Evolutionary conservation across 1,140 invertebrate genomes (phyloP), one percentile per base, ranked within the genome.

Genomic region (Camponotus pennsylvanicus): DNA sequence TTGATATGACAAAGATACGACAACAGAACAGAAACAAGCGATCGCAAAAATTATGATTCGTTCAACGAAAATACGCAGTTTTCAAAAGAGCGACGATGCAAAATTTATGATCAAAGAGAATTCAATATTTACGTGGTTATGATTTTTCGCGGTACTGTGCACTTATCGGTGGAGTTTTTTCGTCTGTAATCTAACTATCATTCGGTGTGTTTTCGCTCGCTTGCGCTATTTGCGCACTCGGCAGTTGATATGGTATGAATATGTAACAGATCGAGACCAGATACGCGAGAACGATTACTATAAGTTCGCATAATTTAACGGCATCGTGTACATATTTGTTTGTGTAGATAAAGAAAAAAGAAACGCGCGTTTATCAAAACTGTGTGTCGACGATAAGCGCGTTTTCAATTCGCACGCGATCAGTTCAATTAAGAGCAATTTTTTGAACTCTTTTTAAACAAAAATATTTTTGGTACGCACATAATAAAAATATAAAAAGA

Each of bases 101-200:
- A n/a, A 64, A 27, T 78, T 66, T 32, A 42, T n/a, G 18, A 18
- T 34, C 18, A 2, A 6, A 21, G 42, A 11, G 63, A 11, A 52
- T 69, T 79, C 63, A 55, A 79, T 79, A 79, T 79, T 79, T 79
- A 79, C 34, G 76, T 2, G 7, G 45, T 13, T n/a, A n/a, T n/a
- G 34, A 79, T 79, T 79, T 79, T 79, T 79, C 61, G 42, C 63
- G 52, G 18, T 0, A 32, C 18, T 67, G 27, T 27, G 63, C 45
- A 79, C 45, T 67, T 67, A 69, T 79, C 45, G 45, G 13, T 34
- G 34, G 2, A 34, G 45, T 37, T 55, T 66, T 79, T 67, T 42
- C 45, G 34, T 27, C 32, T 79, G 45, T 79, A 69, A 79, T 45
- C 75, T 45, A 77, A 64, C 75, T 45, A 45, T 66, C 76, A 18